Conservation (phyloP, 2,797 vertebrate genomes). For the Otus scops region DNA sequence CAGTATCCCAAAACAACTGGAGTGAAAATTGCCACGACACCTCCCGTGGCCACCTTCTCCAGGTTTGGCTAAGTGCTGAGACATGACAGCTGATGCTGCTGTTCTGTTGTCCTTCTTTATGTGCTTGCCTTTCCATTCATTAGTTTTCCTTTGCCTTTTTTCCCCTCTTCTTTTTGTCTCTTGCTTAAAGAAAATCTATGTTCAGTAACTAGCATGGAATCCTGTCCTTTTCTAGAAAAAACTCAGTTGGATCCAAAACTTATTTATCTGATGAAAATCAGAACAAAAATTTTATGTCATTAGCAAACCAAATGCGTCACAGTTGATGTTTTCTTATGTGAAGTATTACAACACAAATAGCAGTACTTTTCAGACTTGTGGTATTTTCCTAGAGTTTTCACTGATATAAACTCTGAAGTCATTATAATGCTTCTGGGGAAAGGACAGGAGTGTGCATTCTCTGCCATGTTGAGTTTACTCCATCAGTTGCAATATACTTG, state of each 20-base stretch:
- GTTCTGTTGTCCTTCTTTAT: neutral
- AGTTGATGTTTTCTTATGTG: neutral
- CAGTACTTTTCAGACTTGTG: neutral
- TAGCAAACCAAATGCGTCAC: neutral
- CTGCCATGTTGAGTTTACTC: neutral
- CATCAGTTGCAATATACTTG: neutral
- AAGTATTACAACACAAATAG: neutral
- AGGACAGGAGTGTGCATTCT: neutral
- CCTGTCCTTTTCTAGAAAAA: neutral
- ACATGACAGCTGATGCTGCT: neutral
- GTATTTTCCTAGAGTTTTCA: neutral
- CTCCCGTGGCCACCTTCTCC: neutral
- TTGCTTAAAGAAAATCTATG: neutral
- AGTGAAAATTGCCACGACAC: accelerated
- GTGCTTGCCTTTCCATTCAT: neutral
- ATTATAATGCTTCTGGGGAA: neutral
- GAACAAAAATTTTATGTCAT: neutral
- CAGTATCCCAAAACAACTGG: neutral
- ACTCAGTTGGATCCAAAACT: neutral
- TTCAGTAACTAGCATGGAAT: neutral
- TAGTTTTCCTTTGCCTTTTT: neutral
- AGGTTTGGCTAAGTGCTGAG: neutral
- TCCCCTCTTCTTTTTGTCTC: neutral
- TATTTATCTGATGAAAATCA: neutral
- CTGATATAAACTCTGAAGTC: neutral